These are phyloP conservation scores for Gastracanthus pulcherrimus DNA, from an alignment of 2,888 invertebrate genomes.

Conservation along the genomic window DNA sequence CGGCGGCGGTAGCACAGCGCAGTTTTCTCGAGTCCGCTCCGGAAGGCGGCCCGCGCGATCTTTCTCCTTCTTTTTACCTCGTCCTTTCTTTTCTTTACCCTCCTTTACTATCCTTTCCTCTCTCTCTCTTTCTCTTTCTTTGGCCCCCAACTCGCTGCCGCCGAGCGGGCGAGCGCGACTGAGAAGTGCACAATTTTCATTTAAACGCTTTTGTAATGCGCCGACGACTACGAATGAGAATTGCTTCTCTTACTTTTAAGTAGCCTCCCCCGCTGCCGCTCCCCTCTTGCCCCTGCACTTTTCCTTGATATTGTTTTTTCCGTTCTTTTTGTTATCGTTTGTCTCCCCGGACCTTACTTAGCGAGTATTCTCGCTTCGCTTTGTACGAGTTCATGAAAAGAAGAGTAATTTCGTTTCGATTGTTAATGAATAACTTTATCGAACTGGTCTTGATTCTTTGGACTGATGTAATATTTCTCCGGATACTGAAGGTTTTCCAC, in stretches of 20 bases:
- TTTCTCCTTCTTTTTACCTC: conserved; percentile 19
- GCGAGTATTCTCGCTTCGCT: conserved; percentile 11
- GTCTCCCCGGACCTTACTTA: conserved; percentile 17
- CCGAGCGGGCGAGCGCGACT: conserved; percentile 62
- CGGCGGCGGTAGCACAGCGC: too few species aligned
- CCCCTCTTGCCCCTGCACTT: conserved; percentile 18
- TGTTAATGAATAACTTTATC: too few species aligned
- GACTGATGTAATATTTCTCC: too few species aligned
- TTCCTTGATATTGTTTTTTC: conserved; percentile 52
- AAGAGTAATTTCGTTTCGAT: background rate
- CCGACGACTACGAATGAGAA: conserved; percentile 58
- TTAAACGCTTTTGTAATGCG: conserved; percentile 59
- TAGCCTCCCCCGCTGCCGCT: conserved; percentile 26
- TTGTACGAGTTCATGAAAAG: background rate
- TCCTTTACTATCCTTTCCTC: conserved; percentile 18
- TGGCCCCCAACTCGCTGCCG: conserved; percentile 31
- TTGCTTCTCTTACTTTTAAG: conserved; percentile 57
- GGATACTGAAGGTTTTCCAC: too few species aligned
- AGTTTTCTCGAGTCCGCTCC: conserved; percentile 27
- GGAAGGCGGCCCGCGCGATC: conserved; percentile 22
- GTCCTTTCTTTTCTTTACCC: conserved; percentile 3
- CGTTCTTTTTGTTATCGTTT: conserved; percentile 41
- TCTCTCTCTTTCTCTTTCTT: conserved; percentile 13
- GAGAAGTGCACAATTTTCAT: conserved; percentile 65
- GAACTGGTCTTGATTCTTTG: too few species aligned